Conservation (phyloP, 2,113 vertebrate species). For the Orycteropus afer region DNA sequence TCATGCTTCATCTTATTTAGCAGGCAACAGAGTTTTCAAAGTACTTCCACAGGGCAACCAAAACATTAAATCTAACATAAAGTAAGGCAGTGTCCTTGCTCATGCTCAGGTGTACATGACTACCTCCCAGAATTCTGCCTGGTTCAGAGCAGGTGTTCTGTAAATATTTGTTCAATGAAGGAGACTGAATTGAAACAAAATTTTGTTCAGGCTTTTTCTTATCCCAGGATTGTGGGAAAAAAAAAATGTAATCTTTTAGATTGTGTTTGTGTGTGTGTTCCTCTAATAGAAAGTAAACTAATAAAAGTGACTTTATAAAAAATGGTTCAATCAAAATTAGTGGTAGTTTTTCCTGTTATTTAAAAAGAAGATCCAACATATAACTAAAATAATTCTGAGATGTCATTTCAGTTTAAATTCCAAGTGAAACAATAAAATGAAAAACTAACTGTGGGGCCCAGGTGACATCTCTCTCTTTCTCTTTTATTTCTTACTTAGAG, state of each 20-base stretch:
- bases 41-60: no score
- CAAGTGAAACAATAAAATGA: not conserved
- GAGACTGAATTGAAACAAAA: not conserved
- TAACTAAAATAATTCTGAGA: slow-evolving; percentile 8
- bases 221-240: not conserved
- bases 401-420: slow-evolving; percentile 27
- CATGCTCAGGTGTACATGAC: not conserved
- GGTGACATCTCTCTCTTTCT: not conserved
- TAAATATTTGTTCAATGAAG: not conserved
- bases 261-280: not conserved
- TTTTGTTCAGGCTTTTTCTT: not conserved
- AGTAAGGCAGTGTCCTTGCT: not conserved
- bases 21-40: not conserved
- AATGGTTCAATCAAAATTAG: not conserved
- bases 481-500: not conserved
- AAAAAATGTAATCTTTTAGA: not conserved
- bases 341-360: slow-evolving; percentile 16
- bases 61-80: not conserved
- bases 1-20: not conserved
- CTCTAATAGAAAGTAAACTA: slow-evolving; percentile 41
- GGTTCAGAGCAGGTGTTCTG: not conserved
- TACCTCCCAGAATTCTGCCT: not conserved
- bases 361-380: not conserved
- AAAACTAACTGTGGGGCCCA: not conserved
- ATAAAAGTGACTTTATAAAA: not conserved